Percentiles rank a stretch among this genome's conserved stretches.
These are phyloP conservation scores for Lutraria lutraria DNA, from an alignment of 2,888 invertebrate species.

Conservation along the genomic window DNA sequence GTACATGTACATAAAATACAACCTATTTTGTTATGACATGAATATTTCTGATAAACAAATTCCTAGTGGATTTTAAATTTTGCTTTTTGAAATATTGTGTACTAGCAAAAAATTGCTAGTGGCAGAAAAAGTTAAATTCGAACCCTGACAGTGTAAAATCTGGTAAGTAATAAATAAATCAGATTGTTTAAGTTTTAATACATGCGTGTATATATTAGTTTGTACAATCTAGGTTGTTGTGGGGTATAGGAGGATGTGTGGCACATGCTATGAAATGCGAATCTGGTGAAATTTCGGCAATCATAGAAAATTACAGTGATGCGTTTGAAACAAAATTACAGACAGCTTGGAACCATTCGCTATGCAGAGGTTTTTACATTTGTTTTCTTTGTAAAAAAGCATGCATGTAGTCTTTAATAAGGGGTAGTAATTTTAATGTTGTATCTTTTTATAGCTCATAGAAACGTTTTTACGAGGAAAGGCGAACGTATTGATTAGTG, in stretches of 20 bases:
- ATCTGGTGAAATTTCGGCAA: constrained; percentile 24
- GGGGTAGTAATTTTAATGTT: neutral
- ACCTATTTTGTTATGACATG: no score
- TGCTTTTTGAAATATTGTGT: no score
- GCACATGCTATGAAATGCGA: constrained; percentile 44
- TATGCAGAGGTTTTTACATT: constrained; percentile 44
- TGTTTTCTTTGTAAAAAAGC: neutral
- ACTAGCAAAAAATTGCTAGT: no score
- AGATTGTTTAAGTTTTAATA: neutral
- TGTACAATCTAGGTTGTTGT: constrained; percentile 44
- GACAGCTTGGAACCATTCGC: constrained; percentile 24
- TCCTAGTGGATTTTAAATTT: no score
- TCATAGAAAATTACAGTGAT: constrained; percentile 13
- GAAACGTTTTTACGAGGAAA: neutral
- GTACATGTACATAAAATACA: no score
- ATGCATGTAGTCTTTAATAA: neutral
- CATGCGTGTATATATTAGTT: neutral
- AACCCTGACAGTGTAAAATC: no score
- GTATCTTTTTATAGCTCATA: neutral
- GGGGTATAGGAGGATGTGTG: constrained; percentile 60
- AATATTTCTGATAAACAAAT: no score
- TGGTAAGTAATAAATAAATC: no score
- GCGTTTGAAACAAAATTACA: neutral
- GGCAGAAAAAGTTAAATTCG: no score
- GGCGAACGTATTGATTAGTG: neutral